Base-by-base conservation (phyloP, 2,797 vertebrate species). In the Galaxias olidus region DNA sequence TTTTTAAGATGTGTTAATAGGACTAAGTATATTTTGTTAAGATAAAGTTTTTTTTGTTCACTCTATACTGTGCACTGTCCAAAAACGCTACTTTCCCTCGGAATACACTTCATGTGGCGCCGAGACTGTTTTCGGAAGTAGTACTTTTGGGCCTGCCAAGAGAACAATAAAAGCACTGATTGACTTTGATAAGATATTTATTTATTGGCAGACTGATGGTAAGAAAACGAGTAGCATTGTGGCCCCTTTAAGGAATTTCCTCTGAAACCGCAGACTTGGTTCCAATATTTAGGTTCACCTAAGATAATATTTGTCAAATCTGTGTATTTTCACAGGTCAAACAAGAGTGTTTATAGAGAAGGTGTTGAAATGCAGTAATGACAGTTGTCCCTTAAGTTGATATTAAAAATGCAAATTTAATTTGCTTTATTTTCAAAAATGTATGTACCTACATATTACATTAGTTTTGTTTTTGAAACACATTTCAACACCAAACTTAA, bases 291-390 rank as follows among this genome's bases (percentile, higher is more conserved):
- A 83, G 84, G 77, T 82, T 74, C 47, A 72, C 84, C 87, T 86
- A 84, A 76, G 83, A 91, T 76, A 90, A 91, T 90, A 90, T 92
- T 90, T 87, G 53, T 81, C 55, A 69, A 88, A 78, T 73, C 78
- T 74, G 83, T 75, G 67, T 83, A 82, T 85, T 90, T 92, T 87
- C 81, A 85, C 79, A 84, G 71, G 73, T 86, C 79, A 68, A 61
- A 62, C 63, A 65, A 71, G 79, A 66, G 79, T 86, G 72, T 89
- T 86, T 84, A 81, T 85, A 77, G 71, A 88, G 74, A 72, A 81
- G 80, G 79, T 87, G 90, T 78, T 86, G 89, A 91, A 89, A 90
- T 76, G 72, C 54, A 13, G 43, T 70, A 76, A 73, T 79, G 82
- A 85, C 86, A 87, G 78, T 85, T 87, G 76, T 58, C 69, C 73